Conservation (phyloP, 2,888 invertebrate genomes). For the Andrena bucephala region DNA sequence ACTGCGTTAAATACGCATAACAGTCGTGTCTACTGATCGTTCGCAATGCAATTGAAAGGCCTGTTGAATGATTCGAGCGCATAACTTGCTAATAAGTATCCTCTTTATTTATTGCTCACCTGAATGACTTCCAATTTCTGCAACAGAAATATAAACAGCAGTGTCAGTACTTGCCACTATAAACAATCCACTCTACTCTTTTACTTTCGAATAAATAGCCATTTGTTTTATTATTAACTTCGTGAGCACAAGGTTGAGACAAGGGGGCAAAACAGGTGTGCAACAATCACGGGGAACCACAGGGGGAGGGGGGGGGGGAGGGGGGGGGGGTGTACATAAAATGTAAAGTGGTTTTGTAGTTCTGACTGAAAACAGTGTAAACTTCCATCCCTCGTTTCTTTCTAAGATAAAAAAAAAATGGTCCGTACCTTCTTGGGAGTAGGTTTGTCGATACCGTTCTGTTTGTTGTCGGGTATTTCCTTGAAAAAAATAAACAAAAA, state of each 20-base stretch:
- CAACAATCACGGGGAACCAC: constrained; percentile 12
- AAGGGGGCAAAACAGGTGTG: background rate
- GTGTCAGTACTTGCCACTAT: background rate
- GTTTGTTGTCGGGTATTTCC: constrained; percentile 80
- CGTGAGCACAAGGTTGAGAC: background rate
- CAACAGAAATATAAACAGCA: constrained; percentile 63
- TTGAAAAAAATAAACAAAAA: constrained; percentile 76
- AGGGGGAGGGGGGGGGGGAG: background rate
- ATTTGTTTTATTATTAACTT: background rate
- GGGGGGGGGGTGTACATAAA: background rate
- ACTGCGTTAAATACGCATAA: background rate
- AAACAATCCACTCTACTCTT: background rate
- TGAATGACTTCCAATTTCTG: constrained; percentile 78
- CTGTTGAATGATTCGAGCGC: constrained; percentile 54
- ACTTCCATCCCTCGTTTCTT: background rate
- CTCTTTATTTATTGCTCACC: constrained; percentile 72
- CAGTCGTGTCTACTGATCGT: constrained; percentile 8
- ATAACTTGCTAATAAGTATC: constrained; percentile 46
- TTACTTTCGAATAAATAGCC: background rate
- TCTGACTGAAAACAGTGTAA: background rate
- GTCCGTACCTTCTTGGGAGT: constrained; percentile 79
- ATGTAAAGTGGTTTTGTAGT: constrained; percentile 10
- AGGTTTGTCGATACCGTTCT: constrained; percentile 83
- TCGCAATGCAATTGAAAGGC: constrained; percentile 38
- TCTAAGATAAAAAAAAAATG: constrained; percentile 56